Base-by-base conservation (phyloP, 2,113 vertebrate genomes). In the Phaetusa simplex region DNA sequence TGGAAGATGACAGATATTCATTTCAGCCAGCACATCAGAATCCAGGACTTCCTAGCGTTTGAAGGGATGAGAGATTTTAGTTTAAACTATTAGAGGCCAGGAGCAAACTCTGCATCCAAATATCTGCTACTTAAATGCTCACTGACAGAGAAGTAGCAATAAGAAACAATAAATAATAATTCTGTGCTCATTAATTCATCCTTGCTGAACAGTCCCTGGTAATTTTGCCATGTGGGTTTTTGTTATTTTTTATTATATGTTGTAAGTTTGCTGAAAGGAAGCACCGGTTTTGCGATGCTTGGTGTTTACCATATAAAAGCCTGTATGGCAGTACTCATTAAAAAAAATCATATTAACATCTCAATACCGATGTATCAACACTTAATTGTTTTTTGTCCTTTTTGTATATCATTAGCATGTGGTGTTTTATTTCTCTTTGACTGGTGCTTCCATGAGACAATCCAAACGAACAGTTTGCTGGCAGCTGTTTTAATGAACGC, bases 291-390 rank as follows among this genome's bases (percentile, higher is more conserved):
- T 97, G 83, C 96, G 90, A 95, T 88, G 79, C 49, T 95, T 96
- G 88, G 67, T 96, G 97, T 95, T 97, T 86, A 88, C 82, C 77
- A 84, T 71, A 96, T 89, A 95, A 97, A 98, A 97, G 94, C 82
- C 42, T 11, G 53, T 72, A 88, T 50, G 82, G 90, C 90, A 86
- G 59, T 88, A 90, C 61, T 93, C 76, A 85, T 97, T 96, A 89
- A 93, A 95, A 94, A 88, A 94, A 97, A 97, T 80, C 72, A 38
- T 94, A 98, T 98, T 98, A 98, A 96, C 98, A 98, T 98, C 88
- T 98, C 96, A 98, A 98, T 98, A 93, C 90, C 61, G 91, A 83
- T 94, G 69, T 95, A 95, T 86, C 93, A 97, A 98, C 96, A 97
- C 96, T 96, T 93, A 97, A 96, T 96, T 94, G 95, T 93, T 97